Percentiles rank a stretch among this genome's conserved stretches.
Conservation (phyloP, 1,140 invertebrate species). For the Condylostylus longicornis region DNA sequence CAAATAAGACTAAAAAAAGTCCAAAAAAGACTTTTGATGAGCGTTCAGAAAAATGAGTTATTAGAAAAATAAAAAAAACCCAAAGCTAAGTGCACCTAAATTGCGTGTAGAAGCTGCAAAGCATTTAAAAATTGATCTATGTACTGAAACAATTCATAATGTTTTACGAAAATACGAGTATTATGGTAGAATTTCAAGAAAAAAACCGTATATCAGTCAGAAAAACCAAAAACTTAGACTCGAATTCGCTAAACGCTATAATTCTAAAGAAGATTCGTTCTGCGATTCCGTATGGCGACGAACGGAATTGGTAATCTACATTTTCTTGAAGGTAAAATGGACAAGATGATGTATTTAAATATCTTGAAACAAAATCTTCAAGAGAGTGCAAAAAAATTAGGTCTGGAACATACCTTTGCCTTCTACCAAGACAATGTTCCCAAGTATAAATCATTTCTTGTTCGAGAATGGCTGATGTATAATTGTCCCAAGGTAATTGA, state of each 20-base stretch:
- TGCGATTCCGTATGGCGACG: slow-evolving; percentile 12
- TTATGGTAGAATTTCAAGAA: neutral
- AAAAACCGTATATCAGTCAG: slow-evolving; percentile 4
- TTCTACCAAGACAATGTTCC: slow-evolving; percentile 10
- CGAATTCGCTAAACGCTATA: slow-evolving; percentile 10
- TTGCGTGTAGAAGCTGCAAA: neutral
- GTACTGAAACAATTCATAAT: slow-evolving; percentile 2
- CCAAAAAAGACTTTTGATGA: slow-evolving; percentile 1
- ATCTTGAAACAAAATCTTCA: slow-evolving; percentile 13
- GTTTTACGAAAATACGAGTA: neutral
- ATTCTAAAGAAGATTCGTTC: slow-evolving; percentile 1
- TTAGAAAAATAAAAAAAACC: neutral
- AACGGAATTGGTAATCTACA: slow-evolving; percentile 15
- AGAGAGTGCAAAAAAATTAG: slow-evolving; percentile 10
- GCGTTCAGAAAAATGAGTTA: neutral
- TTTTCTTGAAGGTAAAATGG: slow-evolving; percentile 14
- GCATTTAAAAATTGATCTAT: neutral
- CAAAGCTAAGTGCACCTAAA: neutral
- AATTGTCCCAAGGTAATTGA: slow-evolving; percentile 9
- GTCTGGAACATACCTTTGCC: neutral
- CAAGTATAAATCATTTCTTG: slow-evolving; percentile 18
- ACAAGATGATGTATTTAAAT: slow-evolving; percentile 8
- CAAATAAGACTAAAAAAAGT: neutral
- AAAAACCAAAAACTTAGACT: slow-evolving; percentile 5
- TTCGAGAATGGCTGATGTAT: slow-evolving; percentile 14